Percentiles rank a stretch among this genome's conserved stretches.
Conservation (phyloP, 2,113 vertebrate species). For the Psephotus haematonotus region DNA sequence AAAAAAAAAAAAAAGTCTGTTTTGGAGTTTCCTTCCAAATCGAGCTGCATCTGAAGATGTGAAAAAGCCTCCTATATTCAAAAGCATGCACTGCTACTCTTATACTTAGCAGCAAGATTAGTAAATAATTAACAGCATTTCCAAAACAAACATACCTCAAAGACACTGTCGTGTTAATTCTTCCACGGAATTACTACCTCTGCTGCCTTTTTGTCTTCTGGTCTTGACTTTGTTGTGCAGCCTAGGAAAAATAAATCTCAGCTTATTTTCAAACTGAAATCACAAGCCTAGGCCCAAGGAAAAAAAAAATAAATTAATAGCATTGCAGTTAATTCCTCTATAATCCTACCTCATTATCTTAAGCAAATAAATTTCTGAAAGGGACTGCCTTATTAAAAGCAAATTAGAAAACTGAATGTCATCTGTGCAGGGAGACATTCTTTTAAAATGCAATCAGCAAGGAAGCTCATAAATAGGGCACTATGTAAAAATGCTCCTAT, state of each 20-base stretch:
- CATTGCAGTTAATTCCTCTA: slow-evolving; percentile 71
- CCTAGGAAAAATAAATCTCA: slow-evolving; percentile 51
- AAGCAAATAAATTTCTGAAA: slow-evolving; percentile 77
- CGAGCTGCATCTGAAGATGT: neutral
- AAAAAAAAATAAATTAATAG: slow-evolving; percentile 11
- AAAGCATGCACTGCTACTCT: neutral
- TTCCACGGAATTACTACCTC: neutral
- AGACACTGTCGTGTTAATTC: neutral
- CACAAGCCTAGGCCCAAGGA: neutral
- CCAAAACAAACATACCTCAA: slow-evolving; percentile 43
- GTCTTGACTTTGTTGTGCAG: slow-evolving; percentile 32
- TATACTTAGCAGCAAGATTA: neutral
- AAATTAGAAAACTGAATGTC: slow-evolving; percentile 65
- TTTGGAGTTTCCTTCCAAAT: neutral
- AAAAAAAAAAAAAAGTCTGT: neutral
- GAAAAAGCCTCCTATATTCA: neutral
- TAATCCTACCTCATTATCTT: slow-evolving; percentile 81
- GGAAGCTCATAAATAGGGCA: slow-evolving; percentile 24
- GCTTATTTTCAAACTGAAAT: slow-evolving; percentile 32
- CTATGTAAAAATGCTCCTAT: slow-evolving; percentile 22
- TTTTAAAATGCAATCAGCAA: slow-evolving; percentile 27
- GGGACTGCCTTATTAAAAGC: slow-evolving; percentile 73
- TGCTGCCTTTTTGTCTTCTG: neutral
- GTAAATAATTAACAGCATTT: slow-evolving; percentile 28
- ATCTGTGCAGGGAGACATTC: slow-evolving; percentile 18